phyloP scores from a whole-genome alignment of 64 coral and sea anemone genomes.

The Exaiptasia diaphana region DNA sequence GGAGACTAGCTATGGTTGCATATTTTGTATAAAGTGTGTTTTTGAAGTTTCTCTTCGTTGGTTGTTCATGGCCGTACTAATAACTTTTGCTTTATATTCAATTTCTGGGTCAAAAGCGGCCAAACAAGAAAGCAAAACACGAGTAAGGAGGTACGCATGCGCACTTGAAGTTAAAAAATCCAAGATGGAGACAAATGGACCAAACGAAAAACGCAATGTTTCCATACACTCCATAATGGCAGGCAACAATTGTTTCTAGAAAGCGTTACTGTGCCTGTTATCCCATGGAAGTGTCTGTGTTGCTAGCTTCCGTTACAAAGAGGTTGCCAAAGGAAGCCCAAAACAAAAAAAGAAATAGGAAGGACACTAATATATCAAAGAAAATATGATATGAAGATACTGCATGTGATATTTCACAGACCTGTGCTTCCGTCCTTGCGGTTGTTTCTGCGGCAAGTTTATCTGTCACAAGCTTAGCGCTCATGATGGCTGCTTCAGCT shows the following conservation, averaged over 20 bases:
- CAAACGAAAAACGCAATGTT: neutral
- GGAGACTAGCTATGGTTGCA: neutral
- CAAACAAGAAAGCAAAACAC: neutral
- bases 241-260: neutral
- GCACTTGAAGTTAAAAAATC: neutral
- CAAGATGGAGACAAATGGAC: neutral
- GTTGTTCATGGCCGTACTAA: neutral
- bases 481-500: conserved; percentile 41
- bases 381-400: too few relatives aligned
- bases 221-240: neutral
- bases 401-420: too few relatives aligned
- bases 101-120: neutral
- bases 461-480: conserved; percentile 21
- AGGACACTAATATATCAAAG: too few relatives aligned
- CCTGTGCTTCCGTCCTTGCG: conserved; percentile 48
- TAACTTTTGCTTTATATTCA: neutral
- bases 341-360: too few relatives aligned
- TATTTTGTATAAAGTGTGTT: neutral
- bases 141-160: too few relatives aligned
- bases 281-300: too few relatives aligned
- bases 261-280: too few relatives aligned
- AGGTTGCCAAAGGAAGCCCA: too few relatives aligned
- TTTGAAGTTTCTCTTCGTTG: neutral
- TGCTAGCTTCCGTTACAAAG: neutral
- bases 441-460: conserved; percentile 43